Evolutionary conservation across 2,797 vertebrate species (phyloP), one percentile per base, ranked within the genome.

Genomic region (Lepidocolaptes lacrymiger): DNA sequence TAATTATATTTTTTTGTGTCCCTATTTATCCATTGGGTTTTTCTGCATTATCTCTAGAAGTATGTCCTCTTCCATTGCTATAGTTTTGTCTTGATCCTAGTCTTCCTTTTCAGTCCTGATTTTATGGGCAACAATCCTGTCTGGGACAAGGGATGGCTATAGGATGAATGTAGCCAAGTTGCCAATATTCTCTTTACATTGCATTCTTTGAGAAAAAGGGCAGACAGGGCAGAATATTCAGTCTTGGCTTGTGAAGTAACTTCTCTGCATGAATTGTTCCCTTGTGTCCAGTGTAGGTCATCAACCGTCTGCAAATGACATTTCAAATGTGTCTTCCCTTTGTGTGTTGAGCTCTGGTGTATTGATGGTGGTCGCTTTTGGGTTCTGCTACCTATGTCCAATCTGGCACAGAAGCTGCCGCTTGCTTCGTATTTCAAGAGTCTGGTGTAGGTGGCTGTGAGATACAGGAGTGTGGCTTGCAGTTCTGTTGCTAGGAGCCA

Each of bases 401-500:
- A 5, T 41, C 27, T 61, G 72, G 48, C 58, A 54, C 15, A 63
- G 83, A 81, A 91, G 62, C 36, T 84, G 51, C 72, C 78, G 37
- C 34, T 85, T 86, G 43, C 55, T 76, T 37, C 32, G 7, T 56
- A 18, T 95, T 92, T 91, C 66, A 66, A 58, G 61, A 94, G 84
- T 77, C 59, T 91, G 28, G 44, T 88, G 93, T 93, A 81, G 87
- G 84, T 95, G 84, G 86, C 51, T 94, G 74, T 21, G 74, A 76
- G 76, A 67, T 90, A 82, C 0, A 0, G 63, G 85, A 79, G 14
- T 26, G 49, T 55, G 55, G 78, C 66, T 96, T 95, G 64, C 75
- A 67, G 26, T 91, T 64, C 86, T 88, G 92, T 93, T 95, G 77
- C 89, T 94, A 94, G 92, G 91, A 89, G 37, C 58, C 85, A 76